Evolutionary conservation across 2,888 invertebrate genomes (phyloP).

Genomic region (Drosophila nr. fundita): DNA sequence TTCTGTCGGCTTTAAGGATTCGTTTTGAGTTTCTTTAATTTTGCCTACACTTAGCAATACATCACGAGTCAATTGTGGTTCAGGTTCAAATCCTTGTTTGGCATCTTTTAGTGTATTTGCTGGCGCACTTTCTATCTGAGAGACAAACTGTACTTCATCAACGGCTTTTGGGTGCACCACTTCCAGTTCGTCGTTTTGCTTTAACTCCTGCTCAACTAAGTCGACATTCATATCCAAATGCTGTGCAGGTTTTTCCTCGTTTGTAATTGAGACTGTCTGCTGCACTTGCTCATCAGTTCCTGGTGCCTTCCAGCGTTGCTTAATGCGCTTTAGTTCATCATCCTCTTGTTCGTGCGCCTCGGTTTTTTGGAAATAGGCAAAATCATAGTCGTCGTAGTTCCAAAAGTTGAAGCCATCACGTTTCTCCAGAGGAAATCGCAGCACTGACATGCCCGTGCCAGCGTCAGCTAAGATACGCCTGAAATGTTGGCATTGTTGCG

Average conservation of each 20-base stretch:
- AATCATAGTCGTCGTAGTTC: conserved; percentile 74
- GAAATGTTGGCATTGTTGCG: conserved; percentile 88
- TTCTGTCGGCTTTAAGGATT: background rate
- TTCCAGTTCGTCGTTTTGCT: background rate
- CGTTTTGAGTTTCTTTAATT: background rate
- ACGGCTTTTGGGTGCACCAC: too few species aligned
- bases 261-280: background rate
- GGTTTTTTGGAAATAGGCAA: conserved; percentile 45
- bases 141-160: background rate
- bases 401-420: conserved; percentile 65
- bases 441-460: conserved; percentile 86
- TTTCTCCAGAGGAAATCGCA: conserved; percentile 84
- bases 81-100: too few species aligned
- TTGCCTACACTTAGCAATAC: background rate
- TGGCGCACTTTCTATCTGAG: background rate
- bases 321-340: conserved; percentile 37
- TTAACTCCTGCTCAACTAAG: background rate
- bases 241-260: background rate
- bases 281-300: background rate
- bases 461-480: conserved; percentile 87
- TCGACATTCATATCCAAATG: background rate
- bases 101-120: background rate
- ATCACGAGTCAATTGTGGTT: background rate
- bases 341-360: conserved; percentile 27
- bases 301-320: conserved; percentile 30